Evolutionary conservation across 2,113 vertebrate genomes (phyloP).

Genomic region (Agelaius phoeniceus): DNA sequence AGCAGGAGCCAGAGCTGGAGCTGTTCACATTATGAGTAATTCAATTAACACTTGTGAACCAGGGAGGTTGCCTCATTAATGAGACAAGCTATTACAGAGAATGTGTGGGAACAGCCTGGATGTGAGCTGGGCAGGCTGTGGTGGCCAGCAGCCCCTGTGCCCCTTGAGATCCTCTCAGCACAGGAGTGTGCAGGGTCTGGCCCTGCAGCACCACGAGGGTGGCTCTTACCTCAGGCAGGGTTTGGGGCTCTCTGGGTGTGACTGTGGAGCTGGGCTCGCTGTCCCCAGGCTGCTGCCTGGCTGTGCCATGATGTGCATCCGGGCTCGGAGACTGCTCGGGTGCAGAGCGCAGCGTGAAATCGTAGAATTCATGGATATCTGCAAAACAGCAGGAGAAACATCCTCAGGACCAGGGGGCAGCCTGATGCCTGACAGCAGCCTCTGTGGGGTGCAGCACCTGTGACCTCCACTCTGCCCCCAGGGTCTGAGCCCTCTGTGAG

Average conservation of each 20-base stretch:
- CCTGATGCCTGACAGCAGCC: not conserved
- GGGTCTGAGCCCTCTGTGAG: not conserved
- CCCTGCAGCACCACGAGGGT: rapidly evolving
- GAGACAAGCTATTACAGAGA: not conserved
- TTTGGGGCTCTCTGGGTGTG: not conserved
- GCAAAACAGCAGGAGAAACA: not conserved
- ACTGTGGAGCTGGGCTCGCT: not conserved
- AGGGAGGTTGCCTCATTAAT: not conserved
- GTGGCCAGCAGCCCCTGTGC: not conserved
- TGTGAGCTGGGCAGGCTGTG: not conserved
- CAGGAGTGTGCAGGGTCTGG: not conserved
- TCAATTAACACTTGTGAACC: constrained; percentile 37
- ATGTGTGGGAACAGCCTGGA: not conserved
- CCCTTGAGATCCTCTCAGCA: not conserved
- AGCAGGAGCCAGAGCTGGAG: not conserved
- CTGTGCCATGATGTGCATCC: rapidly evolving
- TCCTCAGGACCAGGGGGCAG: not conserved
- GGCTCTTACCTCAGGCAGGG: constrained; percentile 7
- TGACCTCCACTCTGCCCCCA: not conserved
- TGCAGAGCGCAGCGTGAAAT: constrained; percentile 9
- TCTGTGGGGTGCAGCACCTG: not conserved
- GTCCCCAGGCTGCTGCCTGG: not conserved
- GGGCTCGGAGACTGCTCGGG: not conserved
- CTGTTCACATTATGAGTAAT: not conserved
- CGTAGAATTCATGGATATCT: constrained; percentile 66